phyloP scores from a whole-genome alignment of 2,113 vertebrate genomes.

The Colius striatus region DNA sequence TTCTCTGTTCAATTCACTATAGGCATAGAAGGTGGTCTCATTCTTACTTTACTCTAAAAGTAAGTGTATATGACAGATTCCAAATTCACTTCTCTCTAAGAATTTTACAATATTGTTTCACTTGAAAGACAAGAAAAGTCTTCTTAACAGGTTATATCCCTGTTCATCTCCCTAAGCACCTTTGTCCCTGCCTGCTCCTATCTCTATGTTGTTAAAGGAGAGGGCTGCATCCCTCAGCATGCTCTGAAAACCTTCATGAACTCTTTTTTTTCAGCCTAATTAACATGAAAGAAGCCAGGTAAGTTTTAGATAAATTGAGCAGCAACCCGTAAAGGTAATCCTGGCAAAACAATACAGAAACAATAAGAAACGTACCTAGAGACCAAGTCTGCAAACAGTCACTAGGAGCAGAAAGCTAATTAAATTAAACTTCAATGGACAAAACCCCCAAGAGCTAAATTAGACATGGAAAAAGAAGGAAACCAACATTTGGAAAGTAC shows the following conservation, averaged over 20 bases:
- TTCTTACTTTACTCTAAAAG: background rate
- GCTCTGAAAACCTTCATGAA: background rate
- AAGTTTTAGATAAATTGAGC: background rate
- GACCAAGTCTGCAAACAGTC: background rate
- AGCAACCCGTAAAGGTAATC: background rate
- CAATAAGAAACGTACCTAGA: background rate
- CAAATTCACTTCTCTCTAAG: background rate
- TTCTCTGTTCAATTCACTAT: background rate
- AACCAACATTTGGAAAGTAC: background rate
- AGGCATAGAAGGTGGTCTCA: background rate
- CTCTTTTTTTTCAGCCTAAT: background rate
- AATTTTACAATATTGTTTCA: background rate
- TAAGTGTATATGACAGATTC: background rate
- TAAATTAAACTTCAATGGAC: background rate
- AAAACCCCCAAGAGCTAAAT: background rate
- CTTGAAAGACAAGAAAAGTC: background rate
- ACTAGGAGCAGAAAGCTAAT: background rate
- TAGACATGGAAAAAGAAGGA: background rate
- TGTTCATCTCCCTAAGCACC: fast-evolving
- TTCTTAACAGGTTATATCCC: background rate
- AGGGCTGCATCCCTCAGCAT: background rate
- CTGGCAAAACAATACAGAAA: background rate
- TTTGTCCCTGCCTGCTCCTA: background rate
- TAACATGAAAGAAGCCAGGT: background rate
- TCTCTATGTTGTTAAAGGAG: background rate